Evolutionary conservation across 2,888 invertebrate species (phyloP), one percentile per base, ranked within the genome.

Genomic region (Clanis bilineata): DNA sequence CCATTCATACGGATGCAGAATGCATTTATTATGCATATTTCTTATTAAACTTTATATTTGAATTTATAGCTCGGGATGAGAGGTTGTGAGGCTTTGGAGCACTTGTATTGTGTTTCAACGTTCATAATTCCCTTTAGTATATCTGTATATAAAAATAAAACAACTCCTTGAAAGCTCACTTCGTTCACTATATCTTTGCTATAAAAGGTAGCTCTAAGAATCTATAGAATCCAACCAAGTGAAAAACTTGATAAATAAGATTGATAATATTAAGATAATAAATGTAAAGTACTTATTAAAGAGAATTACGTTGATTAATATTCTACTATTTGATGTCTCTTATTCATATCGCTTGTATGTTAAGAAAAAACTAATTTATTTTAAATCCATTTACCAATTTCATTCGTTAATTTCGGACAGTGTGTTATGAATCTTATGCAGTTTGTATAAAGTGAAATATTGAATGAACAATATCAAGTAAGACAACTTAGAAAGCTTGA

Each of bases 371-470:
- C 71, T 77, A 78, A 77, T 78, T 76, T 72, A 78, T 77, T 78
- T 76, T 69, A 63, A 74, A 77, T 75, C 75, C 75, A 77, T 76
- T 76, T 70, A 73, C 69, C 62, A 69, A 69, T 71, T 75, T 61
- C 57, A 70, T 60, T 12, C 12, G 45, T 57, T 64, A 63, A 61
- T 64, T 61, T 45, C 41, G 22, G 41, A 7, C 18, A 41, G 1
- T 41, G 41, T 41, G 18, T 56, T 58, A 23, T 28, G 25, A 54
- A 7, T 4, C 44, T 22, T 44, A 44, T 23, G 1, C 1, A 2
- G 10, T 44, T 2, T 9, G 0, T 23, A 12, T 44, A 22, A 44
- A 44, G 22, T 22, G 7, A 22, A 44, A 44, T 5, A 12, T 44
- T 18, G 12, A 22, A 3, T 44, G 23, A 44, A 44, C 4, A 0